Conservation (phyloP, 2,113 vertebrate genomes). For the Todiramphus saurophagus region DNA sequence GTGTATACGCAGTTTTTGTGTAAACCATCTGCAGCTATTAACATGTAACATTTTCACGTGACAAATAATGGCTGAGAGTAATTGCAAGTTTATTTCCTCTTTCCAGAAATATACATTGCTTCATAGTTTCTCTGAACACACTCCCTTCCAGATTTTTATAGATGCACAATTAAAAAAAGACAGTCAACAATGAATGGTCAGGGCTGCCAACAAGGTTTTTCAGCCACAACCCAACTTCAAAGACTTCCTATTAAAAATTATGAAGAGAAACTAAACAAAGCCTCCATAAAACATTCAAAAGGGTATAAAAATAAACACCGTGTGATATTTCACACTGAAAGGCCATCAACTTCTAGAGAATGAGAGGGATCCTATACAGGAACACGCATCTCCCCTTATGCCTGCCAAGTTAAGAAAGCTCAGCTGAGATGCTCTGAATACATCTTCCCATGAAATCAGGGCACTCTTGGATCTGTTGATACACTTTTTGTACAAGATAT, state of each 20-base stretch:
- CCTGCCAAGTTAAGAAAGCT: neutral
- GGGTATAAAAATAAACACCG: slow-evolving; percentile 43
- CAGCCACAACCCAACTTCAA: slow-evolving; percentile 25
- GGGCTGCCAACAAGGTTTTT: slow-evolving; percentile 7
- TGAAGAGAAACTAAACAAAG: slow-evolving; percentile 40
- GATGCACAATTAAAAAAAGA: neutral
- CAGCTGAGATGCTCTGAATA: neutral
- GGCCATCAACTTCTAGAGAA: neutral
- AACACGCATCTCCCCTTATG: neutral
- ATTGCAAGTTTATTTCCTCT: slow-evolving; percentile 38
- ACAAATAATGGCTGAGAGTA: slow-evolving; percentile 42
- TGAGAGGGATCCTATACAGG: neutral
- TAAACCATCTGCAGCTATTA: slow-evolving; percentile 36
- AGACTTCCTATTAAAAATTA: slow-evolving; percentile 53
- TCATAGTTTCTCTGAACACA: slow-evolving; percentile 2
- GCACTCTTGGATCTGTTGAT: neutral
- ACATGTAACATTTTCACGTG: slow-evolving; percentile 4
- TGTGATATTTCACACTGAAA: slow-evolving; percentile 43
- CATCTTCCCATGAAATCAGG: neutral
- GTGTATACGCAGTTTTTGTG: neutral
- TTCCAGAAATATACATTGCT: slow-evolving; percentile 40
- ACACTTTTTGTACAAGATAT: neutral
- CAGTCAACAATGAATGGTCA: slow-evolving; percentile 18
- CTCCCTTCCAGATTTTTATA: slow-evolving; percentile 25
- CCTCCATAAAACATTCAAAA: slow-evolving; percentile 3